These are phyloP conservation scores for Axinella damicornis DNA, from an alignment of 37 sponge, comb jelly and placozoan genomes.

Conservation along the genomic window DNA sequence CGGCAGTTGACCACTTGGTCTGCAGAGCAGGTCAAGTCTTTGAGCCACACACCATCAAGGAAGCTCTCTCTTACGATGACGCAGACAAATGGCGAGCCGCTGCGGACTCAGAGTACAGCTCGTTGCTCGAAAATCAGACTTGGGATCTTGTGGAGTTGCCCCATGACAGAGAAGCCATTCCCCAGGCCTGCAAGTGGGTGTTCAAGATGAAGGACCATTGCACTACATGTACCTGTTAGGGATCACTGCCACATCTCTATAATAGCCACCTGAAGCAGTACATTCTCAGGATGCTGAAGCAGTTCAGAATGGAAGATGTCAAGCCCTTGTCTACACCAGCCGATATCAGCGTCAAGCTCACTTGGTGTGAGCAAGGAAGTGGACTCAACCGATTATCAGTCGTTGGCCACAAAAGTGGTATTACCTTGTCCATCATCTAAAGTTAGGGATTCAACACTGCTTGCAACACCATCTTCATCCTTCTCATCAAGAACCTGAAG, in stretches of 20 bases:
- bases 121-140: slow-evolving; percentile 52
- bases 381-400: slow-evolving; percentile 49
- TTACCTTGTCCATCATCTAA: too few relatives aligned
- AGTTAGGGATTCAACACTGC: too few relatives aligned
- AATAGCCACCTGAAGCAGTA: slow-evolving; percentile 56
- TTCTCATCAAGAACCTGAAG: too few relatives aligned
- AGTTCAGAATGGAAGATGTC: slow-evolving; percentile 47
- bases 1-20: too few relatives aligned
- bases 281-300: slow-evolving; percentile 37
- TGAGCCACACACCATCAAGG: slow-evolving; percentile 40
- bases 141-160: slow-evolving; percentile 59
- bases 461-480: too few relatives aligned
- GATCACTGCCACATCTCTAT: too few relatives aligned
- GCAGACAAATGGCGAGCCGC: slow-evolving; percentile 59
- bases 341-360: slow-evolving; percentile 31
- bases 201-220: slow-evolving; percentile 57
- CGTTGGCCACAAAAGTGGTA: slow-evolving; percentile 70
- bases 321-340: slow-evolving; percentile 50
- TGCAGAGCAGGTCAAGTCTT: too few relatives aligned
- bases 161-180: slow-evolving; percentile 32
- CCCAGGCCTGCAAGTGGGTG: slow-evolving; percentile 64
- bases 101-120: slow-evolving; percentile 55
- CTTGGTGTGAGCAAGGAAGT: slow-evolving; percentile 51
- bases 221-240: too few relatives aligned
- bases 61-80: slow-evolving; percentile 39